A percentile compares a stretch with the other conserved stretches of the same genome.
Evolutionary conservation across 2,113 vertebrate genomes (phyloP).

Genomic region (Hymenochirus boettgeri): DNA sequence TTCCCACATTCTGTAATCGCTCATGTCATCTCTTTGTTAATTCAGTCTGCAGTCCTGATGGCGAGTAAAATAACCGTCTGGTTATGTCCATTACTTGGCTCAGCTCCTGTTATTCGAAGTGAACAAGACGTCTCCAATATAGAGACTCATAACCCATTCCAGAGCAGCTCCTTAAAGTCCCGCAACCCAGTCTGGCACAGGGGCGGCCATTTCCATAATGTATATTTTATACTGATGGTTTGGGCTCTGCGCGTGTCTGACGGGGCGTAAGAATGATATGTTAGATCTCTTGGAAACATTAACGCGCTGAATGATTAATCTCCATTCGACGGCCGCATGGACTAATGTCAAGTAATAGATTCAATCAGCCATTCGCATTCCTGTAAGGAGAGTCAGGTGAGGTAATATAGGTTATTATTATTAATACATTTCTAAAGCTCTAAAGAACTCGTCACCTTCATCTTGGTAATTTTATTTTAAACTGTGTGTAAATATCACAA

Average conservation of each 20-base stretch:
- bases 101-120: conserved; percentile 19
- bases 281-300: neutral
- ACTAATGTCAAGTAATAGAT: neutral
- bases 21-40: conserved; percentile 13
- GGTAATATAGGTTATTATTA: no score
- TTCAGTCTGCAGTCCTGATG: neutral
- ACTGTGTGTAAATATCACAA: no score
- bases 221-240: neutral
- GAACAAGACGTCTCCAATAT: neutral
- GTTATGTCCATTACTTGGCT: conserved; percentile 29
- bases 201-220: conserved; percentile 28
- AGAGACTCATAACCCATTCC: conserved; percentile 11
- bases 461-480: no score
- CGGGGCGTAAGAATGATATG: neutral
- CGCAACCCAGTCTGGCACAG: conserved; percentile 14
- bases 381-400: neutral
- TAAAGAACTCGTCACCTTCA: no score
- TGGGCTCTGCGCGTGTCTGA: neutral
- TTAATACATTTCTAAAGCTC: no score
- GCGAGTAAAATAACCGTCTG: conserved; percentile 31
- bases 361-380: neutral
- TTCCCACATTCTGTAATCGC: neutral
- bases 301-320: neutral
- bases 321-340: neutral
- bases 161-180: conserved; percentile 21